These are phyloP conservation scores for Macrotus californicus DNA, from an alignment of 2,113 vertebrate genomes.

Conservation along the genomic window DNA sequence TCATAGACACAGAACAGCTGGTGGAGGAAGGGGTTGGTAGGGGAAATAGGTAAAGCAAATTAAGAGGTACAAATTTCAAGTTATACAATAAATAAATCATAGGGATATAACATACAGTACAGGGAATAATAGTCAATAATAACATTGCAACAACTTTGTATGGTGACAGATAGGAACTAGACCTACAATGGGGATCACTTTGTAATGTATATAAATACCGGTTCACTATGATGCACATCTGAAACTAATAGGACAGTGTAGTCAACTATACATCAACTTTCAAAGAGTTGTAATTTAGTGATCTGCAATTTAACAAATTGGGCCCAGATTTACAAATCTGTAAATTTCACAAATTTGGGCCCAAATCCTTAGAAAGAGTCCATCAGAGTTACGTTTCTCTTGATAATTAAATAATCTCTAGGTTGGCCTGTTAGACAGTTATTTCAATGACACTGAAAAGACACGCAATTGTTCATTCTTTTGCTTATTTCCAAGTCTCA, in stretches of 20 bases:
- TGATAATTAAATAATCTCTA: neutral
- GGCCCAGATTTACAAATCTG: no score
- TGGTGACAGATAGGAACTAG: neutral
- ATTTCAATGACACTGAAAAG: neutral
- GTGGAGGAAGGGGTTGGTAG: neutral
- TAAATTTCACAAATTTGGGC: neutral
- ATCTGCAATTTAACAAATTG: neutral
- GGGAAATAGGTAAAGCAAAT: neutral
- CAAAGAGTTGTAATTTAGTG: neutral
- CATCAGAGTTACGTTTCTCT: neutral
- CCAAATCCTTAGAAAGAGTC: neutral
- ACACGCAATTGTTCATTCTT: neutral
- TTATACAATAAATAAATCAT: neutral
- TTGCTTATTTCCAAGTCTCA: neutral
- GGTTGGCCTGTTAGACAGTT: neutral
- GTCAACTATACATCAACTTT: neutral
- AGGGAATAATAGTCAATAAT: neutral
- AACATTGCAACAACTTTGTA: neutral
- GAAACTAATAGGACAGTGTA: neutral
- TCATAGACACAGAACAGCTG: neutral
- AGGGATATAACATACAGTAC: neutral
- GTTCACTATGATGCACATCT: neutral
- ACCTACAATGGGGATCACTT: neutral
- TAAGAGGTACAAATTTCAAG: neutral
- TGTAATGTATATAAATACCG: neutral